Conservation (phyloP, 2,113 vertebrate genomes). For the Xenopus tropicalis region DNA sequence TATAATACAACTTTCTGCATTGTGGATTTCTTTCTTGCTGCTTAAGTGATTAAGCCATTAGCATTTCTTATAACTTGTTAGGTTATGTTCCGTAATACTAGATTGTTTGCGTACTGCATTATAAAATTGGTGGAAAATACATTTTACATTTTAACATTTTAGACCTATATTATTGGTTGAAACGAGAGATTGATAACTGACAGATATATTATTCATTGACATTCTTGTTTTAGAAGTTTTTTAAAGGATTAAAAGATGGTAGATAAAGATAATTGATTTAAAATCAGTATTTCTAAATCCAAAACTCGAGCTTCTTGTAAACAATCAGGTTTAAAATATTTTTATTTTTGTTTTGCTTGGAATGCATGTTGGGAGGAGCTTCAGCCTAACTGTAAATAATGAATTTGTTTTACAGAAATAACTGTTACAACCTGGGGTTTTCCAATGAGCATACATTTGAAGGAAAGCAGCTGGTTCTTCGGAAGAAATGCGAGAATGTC, state of each 20-base stretch:
- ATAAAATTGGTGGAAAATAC: no score
- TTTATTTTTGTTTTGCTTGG: conserved; percentile 48
- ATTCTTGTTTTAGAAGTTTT: no score
- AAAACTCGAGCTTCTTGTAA: conserved; percentile 13
- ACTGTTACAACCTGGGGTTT: conserved; percentile 73
- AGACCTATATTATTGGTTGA: no score
- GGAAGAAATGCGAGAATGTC: conserved; percentile 96
- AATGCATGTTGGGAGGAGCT: neutral
- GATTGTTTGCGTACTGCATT: conserved; percentile 24
- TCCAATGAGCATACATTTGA: conserved; percentile 88
- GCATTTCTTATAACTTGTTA: conserved; percentile 37
- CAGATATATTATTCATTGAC: no score
- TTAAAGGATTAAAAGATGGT: no score
- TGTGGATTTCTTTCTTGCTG: conserved; percentile 1
- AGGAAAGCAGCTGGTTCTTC: conserved; percentile 75
- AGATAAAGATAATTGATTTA: no score
- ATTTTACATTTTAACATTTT: no score
- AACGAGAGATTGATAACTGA: no score
- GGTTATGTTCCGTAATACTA: conserved; percentile 32
- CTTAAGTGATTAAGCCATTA: conserved; percentile 18
- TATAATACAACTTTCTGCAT: neutral
- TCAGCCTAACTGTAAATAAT: neutral
- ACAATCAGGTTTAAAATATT: conserved; percentile 25
- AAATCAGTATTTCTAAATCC: no score
- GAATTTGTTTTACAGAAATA: conserved; percentile 60